These are phyloP conservation scores for Chaitophorus viminalis DNA, from an alignment of 2,888 invertebrate species.

Conservation along the genomic window DNA sequence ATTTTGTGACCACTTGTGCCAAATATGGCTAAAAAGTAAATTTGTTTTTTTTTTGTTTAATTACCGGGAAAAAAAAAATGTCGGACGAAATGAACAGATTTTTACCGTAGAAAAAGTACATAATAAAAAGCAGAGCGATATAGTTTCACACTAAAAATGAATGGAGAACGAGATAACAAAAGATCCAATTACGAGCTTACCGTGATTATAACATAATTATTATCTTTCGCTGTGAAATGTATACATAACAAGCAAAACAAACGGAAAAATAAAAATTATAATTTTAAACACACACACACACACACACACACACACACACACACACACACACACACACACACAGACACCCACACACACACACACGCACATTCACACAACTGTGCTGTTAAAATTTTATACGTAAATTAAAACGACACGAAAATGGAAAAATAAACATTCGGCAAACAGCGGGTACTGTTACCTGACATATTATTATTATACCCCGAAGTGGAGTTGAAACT, in stretches of 20 bases:
- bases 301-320: not conserved
- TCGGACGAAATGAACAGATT: not conserved
- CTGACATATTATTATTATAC: not conserved
- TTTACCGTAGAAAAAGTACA: no score
- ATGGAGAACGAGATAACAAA: not conserved
- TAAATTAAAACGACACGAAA: no score
- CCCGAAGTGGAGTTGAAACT: no score
- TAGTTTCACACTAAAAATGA: not conserved
- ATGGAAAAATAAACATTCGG: not conserved
- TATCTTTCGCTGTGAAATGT: not conserved
- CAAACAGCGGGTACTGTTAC: not conserved
- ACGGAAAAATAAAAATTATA: not conserved
- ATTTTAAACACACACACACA: not conserved
- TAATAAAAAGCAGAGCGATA: not conserved
- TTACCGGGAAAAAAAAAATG: not conserved
- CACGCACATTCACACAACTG: no score
- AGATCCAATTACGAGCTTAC: not conserved
- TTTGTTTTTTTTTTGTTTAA: not conserved
- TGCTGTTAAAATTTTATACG: no score
- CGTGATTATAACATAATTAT: not conserved
- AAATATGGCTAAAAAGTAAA: not conserved
- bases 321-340: no score
- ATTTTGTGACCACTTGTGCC: not conserved
- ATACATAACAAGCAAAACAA: not conserved
- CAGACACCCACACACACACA: not conserved